A percentile compares a stretch with the other conserved stretches of the same genome.
Evolutionary conservation across 2,113 vertebrate species (phyloP).

Genomic region (Rhinoderma darwinii): DNA sequence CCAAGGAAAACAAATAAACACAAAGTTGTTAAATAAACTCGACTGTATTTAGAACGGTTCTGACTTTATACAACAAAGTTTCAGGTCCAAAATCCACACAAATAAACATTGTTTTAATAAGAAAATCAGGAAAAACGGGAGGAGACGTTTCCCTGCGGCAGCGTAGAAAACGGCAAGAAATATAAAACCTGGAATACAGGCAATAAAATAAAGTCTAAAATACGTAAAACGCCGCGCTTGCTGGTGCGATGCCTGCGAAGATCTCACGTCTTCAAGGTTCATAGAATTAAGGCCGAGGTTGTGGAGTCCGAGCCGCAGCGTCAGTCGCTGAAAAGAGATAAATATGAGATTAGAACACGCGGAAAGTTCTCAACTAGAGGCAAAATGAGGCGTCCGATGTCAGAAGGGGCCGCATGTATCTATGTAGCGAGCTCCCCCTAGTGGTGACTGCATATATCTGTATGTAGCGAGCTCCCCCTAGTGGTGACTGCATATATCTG

Average conservation of each 20-base stretch:
- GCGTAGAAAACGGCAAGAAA: not conserved
- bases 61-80: not conserved
- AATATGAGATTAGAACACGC: not conserved
- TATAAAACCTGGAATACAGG: not conserved
- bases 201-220: slow-evolving; percentile 33
- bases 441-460: no score
- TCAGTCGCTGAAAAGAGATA: slow-evolving; percentile 5
- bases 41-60: not conserved
- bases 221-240: not conserved
- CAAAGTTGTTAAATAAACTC: not conserved
- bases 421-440: no score
- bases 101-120: not conserved
- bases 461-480: no score
- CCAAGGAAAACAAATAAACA: not conserved
- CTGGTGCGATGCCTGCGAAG: not conserved
- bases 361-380: not conserved
- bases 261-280: not conserved
- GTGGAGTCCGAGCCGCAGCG: no score
- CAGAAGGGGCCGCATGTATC: no score
- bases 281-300: not conserved
- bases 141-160: not conserved
- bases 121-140: not conserved
- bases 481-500: no score
- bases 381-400: not conserved
- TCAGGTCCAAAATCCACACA: not conserved